Conservation (phyloP, 2,113 vertebrate genomes). For the Lipophrys pholis region DNA sequence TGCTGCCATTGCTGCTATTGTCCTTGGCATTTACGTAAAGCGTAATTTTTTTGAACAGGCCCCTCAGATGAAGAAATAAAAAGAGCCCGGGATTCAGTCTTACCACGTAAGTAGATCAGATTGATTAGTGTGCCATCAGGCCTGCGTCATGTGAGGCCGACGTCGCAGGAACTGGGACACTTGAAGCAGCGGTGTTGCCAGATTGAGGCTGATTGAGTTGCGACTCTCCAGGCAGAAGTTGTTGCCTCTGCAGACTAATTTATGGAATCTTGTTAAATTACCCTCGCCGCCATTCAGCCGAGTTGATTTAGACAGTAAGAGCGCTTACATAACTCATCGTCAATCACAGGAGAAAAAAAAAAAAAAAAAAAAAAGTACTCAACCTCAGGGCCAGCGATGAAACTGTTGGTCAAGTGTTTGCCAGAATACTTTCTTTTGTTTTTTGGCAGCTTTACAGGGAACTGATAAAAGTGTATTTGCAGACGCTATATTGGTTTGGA, state of each 20-base stretch:
- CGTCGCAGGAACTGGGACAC: not conserved
- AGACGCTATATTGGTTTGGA: not conserved
- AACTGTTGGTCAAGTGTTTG: not conserved
- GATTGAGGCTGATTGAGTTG: slow-evolving; percentile 41
- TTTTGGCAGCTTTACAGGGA: not conserved
- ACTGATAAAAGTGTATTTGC: not conserved
- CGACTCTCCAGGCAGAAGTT: slow-evolving; percentile 36
- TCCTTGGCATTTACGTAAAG: too few species aligned
- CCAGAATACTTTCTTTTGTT: not conserved
- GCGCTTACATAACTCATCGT: slow-evolving; percentile 20
- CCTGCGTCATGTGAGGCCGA: not conserved
- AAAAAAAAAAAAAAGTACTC: not conserved
- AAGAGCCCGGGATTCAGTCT: too few species aligned
- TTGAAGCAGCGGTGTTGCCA: slow-evolving; percentile 26
- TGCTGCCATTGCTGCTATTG: too few species aligned
- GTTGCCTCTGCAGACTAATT: slow-evolving; percentile 46
- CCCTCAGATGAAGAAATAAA: too few species aligned
- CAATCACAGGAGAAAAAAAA: slow-evolving; percentile 3
- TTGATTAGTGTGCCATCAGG: not conserved
- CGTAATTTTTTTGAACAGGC: too few species aligned
- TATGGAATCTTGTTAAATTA: slow-evolving; percentile 48
- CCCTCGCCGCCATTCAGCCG: slow-evolving; percentile 34
- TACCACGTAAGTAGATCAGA: too few species aligned
- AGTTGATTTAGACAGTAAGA: slow-evolving; percentile 25
- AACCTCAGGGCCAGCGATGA: slow-evolving; percentile 13